Conservation (phyloP, 1,140 invertebrate genomes). For the Eulimnadia texana region DNA sequence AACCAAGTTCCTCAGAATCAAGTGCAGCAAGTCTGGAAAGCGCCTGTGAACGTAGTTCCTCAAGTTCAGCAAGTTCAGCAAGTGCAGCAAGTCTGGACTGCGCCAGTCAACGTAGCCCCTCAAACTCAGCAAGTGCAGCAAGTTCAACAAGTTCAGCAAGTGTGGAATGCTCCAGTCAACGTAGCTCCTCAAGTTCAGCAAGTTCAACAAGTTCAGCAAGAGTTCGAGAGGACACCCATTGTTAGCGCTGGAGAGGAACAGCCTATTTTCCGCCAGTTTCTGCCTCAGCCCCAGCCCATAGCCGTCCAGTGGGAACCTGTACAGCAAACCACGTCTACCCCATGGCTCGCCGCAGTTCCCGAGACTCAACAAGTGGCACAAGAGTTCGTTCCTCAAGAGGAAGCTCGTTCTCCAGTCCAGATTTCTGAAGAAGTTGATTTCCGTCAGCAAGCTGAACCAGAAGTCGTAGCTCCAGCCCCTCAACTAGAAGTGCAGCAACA, state of each 20-base stretch:
- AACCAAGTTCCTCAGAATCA: neutral
- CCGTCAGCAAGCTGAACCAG: neutral
- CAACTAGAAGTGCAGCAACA: neutral
- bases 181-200: neutral
- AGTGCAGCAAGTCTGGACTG: neutral
- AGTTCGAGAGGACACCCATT: too few species aligned
- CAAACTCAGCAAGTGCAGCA: neutral
- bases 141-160: too few species aligned
- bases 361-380: neutral
- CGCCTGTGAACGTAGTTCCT: too few species aligned
- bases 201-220: neutral
- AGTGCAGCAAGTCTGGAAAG: neutral
- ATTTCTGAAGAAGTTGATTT: neutral
- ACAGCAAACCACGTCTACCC: neutral
- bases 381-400: neutral
- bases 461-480: neutral
- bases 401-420: neutral
- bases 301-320: neutral
- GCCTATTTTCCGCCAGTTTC: neutral
- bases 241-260: too few species aligned
- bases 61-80: neutral
- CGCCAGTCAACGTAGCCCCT: neutral
- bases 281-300: neutral
- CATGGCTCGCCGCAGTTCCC: neutral
- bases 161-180: neutral